Evolutionary conservation across 2,888 invertebrate species (phyloP), one percentile per base, ranked within the genome.

Genomic region (Nebria salina): DNA sequence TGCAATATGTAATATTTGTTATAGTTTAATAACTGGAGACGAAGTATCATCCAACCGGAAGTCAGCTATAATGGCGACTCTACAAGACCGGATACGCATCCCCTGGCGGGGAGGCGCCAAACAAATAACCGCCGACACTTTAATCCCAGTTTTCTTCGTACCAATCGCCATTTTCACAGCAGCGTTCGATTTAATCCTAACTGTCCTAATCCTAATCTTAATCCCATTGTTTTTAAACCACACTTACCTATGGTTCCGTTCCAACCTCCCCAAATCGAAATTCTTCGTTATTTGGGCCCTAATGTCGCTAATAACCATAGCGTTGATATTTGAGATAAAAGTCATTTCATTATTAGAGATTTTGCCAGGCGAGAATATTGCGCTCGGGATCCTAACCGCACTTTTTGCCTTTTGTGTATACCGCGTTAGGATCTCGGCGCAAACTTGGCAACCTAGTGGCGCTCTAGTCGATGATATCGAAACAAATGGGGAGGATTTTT

Each of bases 231-330:
- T 81, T 15, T 43, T 81, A 26, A 82, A 78, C 54, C 66, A 83
- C 41, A 72, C 82, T 13, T 75, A 25, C 13, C 75, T 75, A 11
- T 77, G 83, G 70, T 72, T 82, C 72, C 68, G 76, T 13, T 72
- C 72, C 26, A 81, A 82, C 11, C 83, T 84, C 76, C 86, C 88
- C 3, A 91, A 92, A 82, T 94, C 95, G 1, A 93, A 93, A 85
- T 95, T 96, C 87, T 95, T 95, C 87, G 91, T 92, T 82, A 91
- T 93, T 84, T 96, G 96, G 95, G 91, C 93, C 0, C 86, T 94
- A 68, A 92, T 93, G 72, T 95, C 95, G 9, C 90, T 93, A 3
- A 85, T 93, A 4, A 91, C 91, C 84, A 89, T 95, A 87, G 92
- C 93, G 85, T 84, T 93, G 26, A 90, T 95, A 25, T 95, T 95